A percentile compares a stretch with the other conserved stretches of the same genome.
These are phyloP conservation scores for Dissostichus mawsoni DNA, from an alignment of 2,113 vertebrate genomes.

Conservation along the genomic window DNA sequence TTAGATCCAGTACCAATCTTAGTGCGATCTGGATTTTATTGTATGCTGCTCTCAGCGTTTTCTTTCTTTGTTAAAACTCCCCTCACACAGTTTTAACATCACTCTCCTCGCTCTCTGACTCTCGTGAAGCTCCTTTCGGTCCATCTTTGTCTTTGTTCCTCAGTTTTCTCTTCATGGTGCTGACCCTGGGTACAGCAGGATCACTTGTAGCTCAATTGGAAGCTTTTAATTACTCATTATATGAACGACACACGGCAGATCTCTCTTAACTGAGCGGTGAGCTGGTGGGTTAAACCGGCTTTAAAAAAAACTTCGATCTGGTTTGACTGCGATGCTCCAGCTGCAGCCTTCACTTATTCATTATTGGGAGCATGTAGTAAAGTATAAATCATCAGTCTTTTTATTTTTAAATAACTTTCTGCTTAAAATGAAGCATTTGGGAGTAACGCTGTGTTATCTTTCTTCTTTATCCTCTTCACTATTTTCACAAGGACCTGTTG, in stretches of 20 bases:
- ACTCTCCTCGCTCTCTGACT: background rate
- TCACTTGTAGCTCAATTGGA: conserved; percentile 55
- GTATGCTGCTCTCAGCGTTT: conserved; percentile 5
- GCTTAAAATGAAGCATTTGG: too few relatives aligned
- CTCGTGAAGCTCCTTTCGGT: background rate
- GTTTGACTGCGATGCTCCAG: conserved; percentile 20
- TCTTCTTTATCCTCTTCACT: too few relatives aligned
- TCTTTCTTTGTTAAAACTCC: background rate
- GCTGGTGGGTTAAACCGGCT: conserved; percentile 3
- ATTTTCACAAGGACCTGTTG: too few relatives aligned
- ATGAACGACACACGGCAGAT: conserved; percentile 53
- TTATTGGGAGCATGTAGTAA: too few relatives aligned
- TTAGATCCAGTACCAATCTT: background rate
- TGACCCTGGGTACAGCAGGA: conserved; percentile 28
- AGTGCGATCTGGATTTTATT: background rate
- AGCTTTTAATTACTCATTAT: conserved; percentile 66
- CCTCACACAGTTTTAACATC: background rate
- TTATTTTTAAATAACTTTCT: too few relatives aligned
- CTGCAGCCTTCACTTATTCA: conserved; percentile 4
- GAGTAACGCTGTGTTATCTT: too few relatives aligned
- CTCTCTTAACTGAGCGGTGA: conserved; percentile 48
- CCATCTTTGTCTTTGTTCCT: background rate
- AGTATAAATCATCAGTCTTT: too few relatives aligned
- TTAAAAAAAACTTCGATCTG: conserved; percentile 36
- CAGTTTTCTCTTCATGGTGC: conserved; percentile 1